Conservation (phyloP, 2,797 vertebrate genomes). For the Coluber constrictor region DNA sequence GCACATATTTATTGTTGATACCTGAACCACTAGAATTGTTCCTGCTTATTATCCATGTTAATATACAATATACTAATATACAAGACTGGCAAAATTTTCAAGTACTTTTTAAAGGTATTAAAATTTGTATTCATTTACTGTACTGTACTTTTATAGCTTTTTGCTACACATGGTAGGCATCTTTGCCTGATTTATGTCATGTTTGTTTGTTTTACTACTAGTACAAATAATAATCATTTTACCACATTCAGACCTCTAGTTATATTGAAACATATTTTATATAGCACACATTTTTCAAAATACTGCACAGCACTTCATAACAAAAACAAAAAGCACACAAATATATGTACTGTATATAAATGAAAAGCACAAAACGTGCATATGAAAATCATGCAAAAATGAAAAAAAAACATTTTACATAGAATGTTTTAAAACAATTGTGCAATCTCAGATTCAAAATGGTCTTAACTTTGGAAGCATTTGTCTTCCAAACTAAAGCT, state of each 20-base stretch:
- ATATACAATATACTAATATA: neutral
- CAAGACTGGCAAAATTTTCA: neutral
- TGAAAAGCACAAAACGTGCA: too few relatives aligned
- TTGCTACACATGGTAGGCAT: neutral
- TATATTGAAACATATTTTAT: neutral
- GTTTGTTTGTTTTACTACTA: neutral
- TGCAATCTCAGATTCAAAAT: neutral
- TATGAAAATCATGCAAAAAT: neutral
- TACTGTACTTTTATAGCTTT: neutral
- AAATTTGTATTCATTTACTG: neutral
- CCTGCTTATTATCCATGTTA: neutral
- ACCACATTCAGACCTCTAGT: neutral
- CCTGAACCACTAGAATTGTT: neutral
- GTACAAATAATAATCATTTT: neutral
- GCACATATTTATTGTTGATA: neutral
- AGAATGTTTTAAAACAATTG: neutral
- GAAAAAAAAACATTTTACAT: neutral
- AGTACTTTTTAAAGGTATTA: neutral
- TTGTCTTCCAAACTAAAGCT: neutral
- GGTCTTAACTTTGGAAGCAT: neutral
- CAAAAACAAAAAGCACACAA: neutral
- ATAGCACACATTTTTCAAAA: neutral
- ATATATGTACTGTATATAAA: neutral
- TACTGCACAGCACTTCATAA: neutral
- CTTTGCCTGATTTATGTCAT: neutral